Evolutionary conservation across 2,797 vertebrate species (phyloP), one percentile per base, ranked within the genome.

Genomic region (Clarias platycephalus): DNA sequence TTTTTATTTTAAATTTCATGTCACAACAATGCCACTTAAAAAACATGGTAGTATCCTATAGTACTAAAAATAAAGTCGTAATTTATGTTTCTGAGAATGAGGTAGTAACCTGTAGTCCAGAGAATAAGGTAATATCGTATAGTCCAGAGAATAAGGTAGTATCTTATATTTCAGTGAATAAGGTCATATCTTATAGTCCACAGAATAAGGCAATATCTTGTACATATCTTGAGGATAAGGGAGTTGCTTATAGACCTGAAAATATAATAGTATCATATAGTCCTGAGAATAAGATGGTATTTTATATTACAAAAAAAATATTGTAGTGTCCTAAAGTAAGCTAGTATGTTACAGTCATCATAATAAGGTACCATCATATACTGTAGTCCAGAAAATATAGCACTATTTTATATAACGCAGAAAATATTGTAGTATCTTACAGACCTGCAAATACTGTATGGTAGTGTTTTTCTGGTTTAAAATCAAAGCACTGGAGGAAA

Each of bases 401-500:
- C 20, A 70, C 7, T 49, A 15, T 49, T 28, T 18, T 31, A 4
- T 26, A 55, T 31, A 75, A 9, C 22, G 49, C 26, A 57, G 24
- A 16, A 72, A n/a, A 26, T 40, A 44, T 44, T 72, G 70, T 6
- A 1, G 70, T 72, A 18, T 72, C 5, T 49, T 72, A 72, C n/a
- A 57, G 26, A 57, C 26, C 49, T 75, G 22, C 24, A 26, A 18
- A 31, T 24, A 37, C 34, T 5, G 34, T 37, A 24, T 20, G 44
- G 44, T 7, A 28, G n/a, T 55, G 15, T 28, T 55, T 55, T 9
- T 44, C 13, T 20, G 55, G n/a, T 26, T 44, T 26, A 24, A 58
- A 77, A 77, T 34, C 9, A 58, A 5, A 24, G n/a, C 7, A 57
- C 57, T n/a, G 28, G 7, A 75, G 20, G n/a, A 83, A 80, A 85